Conservation (phyloP, 1,140 invertebrate species). For the Drosophila melanica region DNA sequence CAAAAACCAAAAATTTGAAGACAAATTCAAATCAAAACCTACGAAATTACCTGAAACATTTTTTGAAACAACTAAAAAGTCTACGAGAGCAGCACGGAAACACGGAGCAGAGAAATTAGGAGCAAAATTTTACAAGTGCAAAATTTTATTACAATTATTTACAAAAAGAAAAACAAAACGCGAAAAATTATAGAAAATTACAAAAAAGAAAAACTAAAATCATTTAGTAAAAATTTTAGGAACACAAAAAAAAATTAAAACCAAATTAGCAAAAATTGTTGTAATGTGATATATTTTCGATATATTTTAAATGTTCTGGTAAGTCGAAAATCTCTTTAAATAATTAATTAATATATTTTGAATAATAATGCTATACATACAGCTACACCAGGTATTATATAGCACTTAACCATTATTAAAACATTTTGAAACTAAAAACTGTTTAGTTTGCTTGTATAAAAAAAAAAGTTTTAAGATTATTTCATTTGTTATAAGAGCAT, state of each 20-base stretch:
- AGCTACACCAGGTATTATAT: too few relatives aligned
- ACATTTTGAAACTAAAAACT: too few relatives aligned
- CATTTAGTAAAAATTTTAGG: conserved; percentile 46
- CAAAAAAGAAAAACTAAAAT: conserved; percentile 42
- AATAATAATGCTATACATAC: too few relatives aligned
- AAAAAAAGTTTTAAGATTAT: too few relatives aligned
- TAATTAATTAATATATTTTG: too few relatives aligned
- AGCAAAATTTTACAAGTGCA: conserved; percentile 74
- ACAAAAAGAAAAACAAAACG: conserved; percentile 35
- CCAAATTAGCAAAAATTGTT: conserved; percentile 72
- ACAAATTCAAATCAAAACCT: conserved; percentile 65
- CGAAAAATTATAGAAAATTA: conserved; percentile 42
- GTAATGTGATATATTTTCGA: conserved; percentile 83
- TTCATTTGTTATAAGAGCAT: too few relatives aligned
- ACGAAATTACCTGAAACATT: conserved; percentile 83
- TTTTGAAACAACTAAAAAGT: conserved; percentile 69
- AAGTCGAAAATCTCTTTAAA: conserved; percentile 32
- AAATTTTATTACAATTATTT: conserved; percentile 76
- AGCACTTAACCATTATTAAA: too few relatives aligned
- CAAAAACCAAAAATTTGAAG: conserved; percentile 1
- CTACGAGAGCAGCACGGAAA: conserved; percentile 46
- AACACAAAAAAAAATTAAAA: conserved; percentile 46
- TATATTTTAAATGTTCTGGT: conserved; percentile 71
- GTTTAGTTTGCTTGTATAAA: too few relatives aligned
- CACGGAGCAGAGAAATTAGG: conserved; percentile 49